Base-by-base conservation (phyloP, 2,888 invertebrate genomes). In the Willowsia nigromaculata region DNA sequence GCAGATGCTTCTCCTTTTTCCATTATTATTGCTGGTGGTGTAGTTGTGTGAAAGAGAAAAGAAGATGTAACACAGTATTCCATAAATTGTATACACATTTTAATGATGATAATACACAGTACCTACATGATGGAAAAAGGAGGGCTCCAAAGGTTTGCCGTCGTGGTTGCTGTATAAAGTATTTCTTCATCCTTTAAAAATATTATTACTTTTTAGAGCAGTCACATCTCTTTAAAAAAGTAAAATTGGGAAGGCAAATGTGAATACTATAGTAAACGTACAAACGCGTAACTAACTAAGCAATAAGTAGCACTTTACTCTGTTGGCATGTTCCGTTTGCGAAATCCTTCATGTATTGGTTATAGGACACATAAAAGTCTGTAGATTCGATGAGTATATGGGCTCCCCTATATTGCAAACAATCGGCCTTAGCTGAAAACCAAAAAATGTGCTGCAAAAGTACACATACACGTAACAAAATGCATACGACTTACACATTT, bases 301-400 rank as follows among this genome's bases (percentile, higher is more conserved):
- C 18, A 37, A 37, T 74, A 74, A 47, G 74, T 74, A 74, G 74
- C 74, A 43, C 43, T 74, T 78, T 56, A 5, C 76, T 50, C n/a
- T n/a, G n/a, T n/a, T 27, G 53, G 40, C 25, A n/a, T 25, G 18
- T 62, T 47, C 18, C 65, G n/a, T 84, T 84, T 84, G 74, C 84
- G 74, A 84, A 84, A 84, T 84, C 84, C 53, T 85, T 76, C 47
- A 71, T 83, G 83, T 83, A 84, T 84, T 56, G 84, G 84, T 65
- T 71, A 84, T 62, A 62, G 85, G 62, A 85, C 76, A 85, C 76
- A 85, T 85, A 85, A 85, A 85, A 85, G 78, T 78, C 78, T 15
- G 18, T 56, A 33, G 53, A 53, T 78, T 78, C 47, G 47, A 74
- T 74, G 74, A 13, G 43, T 47, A 74, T 74, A 74, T 74, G 74